These are phyloP conservation scores for Macaria notata DNA, from an alignment of 2,888 invertebrate genomes.

Conservation along the genomic window DNA sequence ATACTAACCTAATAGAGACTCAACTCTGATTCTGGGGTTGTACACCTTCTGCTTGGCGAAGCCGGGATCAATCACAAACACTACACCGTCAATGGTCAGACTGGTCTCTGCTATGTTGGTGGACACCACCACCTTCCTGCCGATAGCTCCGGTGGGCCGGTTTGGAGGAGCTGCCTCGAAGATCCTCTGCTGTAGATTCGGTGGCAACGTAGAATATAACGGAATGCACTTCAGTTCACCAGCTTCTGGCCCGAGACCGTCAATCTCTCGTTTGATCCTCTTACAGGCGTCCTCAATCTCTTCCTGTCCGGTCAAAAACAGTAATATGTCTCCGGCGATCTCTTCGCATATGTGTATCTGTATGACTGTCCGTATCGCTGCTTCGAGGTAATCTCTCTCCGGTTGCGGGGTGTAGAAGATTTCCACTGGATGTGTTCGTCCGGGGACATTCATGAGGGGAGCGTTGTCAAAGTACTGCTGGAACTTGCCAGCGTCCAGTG, in stretches of 20 bases:
- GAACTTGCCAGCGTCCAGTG: slow-evolving; percentile 99
- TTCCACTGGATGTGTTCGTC: slow-evolving; percentile 74
- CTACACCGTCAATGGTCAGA: slow-evolving; percentile 99
- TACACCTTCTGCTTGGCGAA: slow-evolving; percentile 99
- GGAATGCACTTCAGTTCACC: slow-evolving; percentile 99
- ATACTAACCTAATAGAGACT: slow-evolving; percentile 87
- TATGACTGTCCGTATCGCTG: slow-evolving; percentile 96
- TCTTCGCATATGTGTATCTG: slow-evolving; percentile 99
- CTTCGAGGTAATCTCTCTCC: slow-evolving; percentile 97
- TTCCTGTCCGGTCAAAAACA: slow-evolving; percentile 92
- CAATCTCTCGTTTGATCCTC: slow-evolving; percentile 95
- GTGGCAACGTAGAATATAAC: slow-evolving; percentile 98
- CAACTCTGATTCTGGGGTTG: slow-evolving; percentile 94
- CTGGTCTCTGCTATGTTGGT: slow-evolving; percentile 99
- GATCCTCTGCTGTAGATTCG: slow-evolving; percentile 97
- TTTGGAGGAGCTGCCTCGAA: slow-evolving; percentile 98
- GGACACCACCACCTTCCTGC: slow-evolving; percentile 96
- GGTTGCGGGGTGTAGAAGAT: slow-evolving; percentile 99
- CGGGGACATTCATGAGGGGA: slow-evolving; percentile 99
- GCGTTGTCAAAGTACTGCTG: slow-evolving; percentile 99
- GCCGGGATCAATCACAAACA: slow-evolving; percentile 99
- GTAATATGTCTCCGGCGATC: slow-evolving; percentile 93
- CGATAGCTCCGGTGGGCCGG: slow-evolving; percentile 93
- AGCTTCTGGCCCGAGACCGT: slow-evolving; percentile 97
- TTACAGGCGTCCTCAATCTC: slow-evolving; percentile 99